phyloP scores from a whole-genome alignment of 2,797 vertebrate genomes.

The Somateria mollissima region DNA sequence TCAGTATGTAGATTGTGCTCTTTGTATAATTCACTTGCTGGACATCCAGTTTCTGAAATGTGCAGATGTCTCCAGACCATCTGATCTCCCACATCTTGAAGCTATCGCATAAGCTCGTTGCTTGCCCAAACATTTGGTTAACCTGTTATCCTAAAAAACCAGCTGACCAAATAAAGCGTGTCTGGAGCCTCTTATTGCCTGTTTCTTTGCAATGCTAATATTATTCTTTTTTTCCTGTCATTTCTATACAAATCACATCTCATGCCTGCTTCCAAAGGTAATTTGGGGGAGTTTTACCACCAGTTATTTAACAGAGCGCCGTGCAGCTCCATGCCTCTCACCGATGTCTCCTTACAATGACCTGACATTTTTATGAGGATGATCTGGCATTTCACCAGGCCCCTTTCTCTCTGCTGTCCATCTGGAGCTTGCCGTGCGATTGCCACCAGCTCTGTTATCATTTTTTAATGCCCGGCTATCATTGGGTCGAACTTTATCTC shows the following conservation, averaged over 20 bases:
- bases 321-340: not conserved
- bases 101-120: not conserved
- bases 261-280: not conserved
- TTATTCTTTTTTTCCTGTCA: not conserved
- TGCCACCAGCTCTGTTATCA: not conserved
- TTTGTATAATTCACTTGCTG: not conserved
- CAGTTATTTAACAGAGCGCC: not conserved
- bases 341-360: not conserved
- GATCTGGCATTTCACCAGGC: not conserved
- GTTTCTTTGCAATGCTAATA: not conserved
- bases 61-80: not conserved
- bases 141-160: not conserved
- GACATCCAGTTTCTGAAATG: not conserved
- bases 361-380: not conserved
- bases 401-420: not conserved
- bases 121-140: conserved; percentile 21
- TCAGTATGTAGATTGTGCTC: not conserved
- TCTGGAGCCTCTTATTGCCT: not conserved
- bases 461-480: conserved; percentile 26
- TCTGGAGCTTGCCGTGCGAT: conserved; percentile 17
- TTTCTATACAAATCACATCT: not conserved
- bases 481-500: conserved; percentile 43
- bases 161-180: not conserved
- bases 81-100: not conserved
- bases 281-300: not conserved